Base-by-base conservation (phyloP, 1,140 invertebrate species). In the Drosophila repleta region DNA sequence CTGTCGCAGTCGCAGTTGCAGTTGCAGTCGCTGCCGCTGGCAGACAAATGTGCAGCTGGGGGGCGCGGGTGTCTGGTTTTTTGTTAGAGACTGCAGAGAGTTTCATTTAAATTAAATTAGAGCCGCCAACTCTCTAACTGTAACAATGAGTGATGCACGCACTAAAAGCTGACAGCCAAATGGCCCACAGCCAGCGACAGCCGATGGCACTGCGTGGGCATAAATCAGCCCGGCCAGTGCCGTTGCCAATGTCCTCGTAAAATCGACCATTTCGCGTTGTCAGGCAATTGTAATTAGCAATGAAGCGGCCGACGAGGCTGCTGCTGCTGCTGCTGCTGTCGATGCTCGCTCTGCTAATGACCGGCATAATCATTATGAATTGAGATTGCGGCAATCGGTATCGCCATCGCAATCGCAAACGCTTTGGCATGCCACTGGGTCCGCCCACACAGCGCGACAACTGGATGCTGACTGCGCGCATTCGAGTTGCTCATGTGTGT, bases 31-130 rank as follows among this genome's bases (percentile, higher is more conserved):
- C 61, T 43, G 82, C 78, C 69, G 60, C 51, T 49, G 81, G 82
- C 81, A 77, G 77, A 85, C 58, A 81, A 81, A 81, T 76, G 73
- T 74, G 65, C 73, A 52, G 60, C 80, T 26, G 35, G 73, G 29
- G 39, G 46, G 18, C 43, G 76, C 83, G 75, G 79, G 83, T 88
- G 75, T 87, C 63, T 58, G 0, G 7, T 10, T 32, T 32, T 8
- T 5, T 3, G 24, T 43, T n/a, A n/a, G n/a, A n/a, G 52, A 39
- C 62, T 55, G 46, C 60, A 49, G 61, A 37, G 51, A 75, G 71
- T 67, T 87, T 74, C 83, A 88, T 88, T 88, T 88, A 88, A 88
- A 88, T 88, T 88, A 83, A 88, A 88, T 88, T 88, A 88, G 83
- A 88, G 83, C 46, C 73, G 79, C 79, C 75, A 74, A 77, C 83